Base-by-base conservation (phyloP, 2,113 vertebrate genomes). In the Syngnathus typhle region DNA sequence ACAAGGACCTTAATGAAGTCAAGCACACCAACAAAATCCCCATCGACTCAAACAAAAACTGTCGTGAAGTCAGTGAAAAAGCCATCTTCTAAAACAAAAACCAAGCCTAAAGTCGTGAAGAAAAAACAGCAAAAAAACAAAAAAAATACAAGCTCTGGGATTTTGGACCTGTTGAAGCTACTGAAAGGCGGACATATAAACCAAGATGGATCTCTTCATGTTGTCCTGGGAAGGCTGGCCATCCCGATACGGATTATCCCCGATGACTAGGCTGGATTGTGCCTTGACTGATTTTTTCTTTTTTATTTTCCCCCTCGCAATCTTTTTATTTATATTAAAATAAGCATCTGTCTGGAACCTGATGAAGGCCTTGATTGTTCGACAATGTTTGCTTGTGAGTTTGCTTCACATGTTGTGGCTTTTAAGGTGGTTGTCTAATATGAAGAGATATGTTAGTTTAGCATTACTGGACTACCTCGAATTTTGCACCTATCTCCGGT, bases 241-340 rank as follows among this genome's bases (percentile, higher is more conserved):
- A 90, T 92, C 80, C 89, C 89, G 9, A 77, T 92, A 61, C 89
- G 78, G 79, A 91, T 92, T 12, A 85, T 91, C 65, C 91, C 89
- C 0, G 89, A 89, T 69, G 62, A 85, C 36, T 89, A 88, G 63
- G 39, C 56, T 67, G 38, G 11, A 56, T 7, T 56, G 12, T 16
- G 5, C 55, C 27, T 19, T 59, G 27, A 59, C 36, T 59, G 32
- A 12, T 18, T 37, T 59, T n/a, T 32, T 43, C 3, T 43, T 43
- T 43, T 61, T 1, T 15, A 6, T 66, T 65, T 62, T 2, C 64
- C 15, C 8, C 59, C 15, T 10, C 59, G 39, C 38, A 38, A 41
- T 61, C 36, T 76, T 39, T 62, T 58, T 82, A 77, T 83, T 77
- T 82, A 71, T 77, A 27, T 70, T 39, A 58, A 32, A 79, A 46